Evolutionary conservation across 2,113 vertebrate genomes (phyloP).

Genomic region (Amphiprion percula): DNA sequence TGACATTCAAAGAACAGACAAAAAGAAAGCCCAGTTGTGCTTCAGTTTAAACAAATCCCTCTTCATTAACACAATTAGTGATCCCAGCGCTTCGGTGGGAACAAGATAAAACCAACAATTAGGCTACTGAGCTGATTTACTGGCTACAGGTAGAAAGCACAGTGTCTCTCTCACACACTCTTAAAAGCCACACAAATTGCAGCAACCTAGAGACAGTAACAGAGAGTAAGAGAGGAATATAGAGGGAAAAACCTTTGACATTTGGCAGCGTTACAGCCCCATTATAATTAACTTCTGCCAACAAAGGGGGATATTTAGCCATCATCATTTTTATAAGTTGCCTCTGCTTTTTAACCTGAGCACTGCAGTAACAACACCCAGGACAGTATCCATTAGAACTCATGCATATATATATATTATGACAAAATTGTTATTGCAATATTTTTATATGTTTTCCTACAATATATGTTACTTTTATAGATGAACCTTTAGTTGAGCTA

Average conservation of each 20-base stretch:
- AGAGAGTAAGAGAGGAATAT: neutral
- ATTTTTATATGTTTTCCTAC: neutral
- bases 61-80: slow-evolving; percentile 54
- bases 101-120: slow-evolving; percentile 51
- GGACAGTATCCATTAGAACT: neutral
- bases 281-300: slow-evolving; percentile 25
- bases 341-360: neutral
- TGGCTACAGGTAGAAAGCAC: slow-evolving; percentile 21
- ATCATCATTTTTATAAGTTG: slow-evolving; percentile 9
- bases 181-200: neutral
- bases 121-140: slow-evolving; percentile 42
- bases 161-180: neutral
- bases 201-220: neutral
- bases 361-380: neutral
- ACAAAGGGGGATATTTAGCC: neutral
- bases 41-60: slow-evolving; percentile 47
- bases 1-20: slow-evolving; percentile 18
- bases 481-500: slow-evolving; percentile 13
- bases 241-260: slow-evolving; percentile 2
- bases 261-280: slow-evolving; percentile 9
- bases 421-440: neutral
- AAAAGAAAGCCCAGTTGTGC: slow-evolving; percentile 29
- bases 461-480: neutral
- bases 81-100: slow-evolving; percentile 45
- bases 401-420: neutral